Evolutionary conservation across 2,888 invertebrate species (phyloP).

Genomic region (Sphaerophoria rueppellii): DNA sequence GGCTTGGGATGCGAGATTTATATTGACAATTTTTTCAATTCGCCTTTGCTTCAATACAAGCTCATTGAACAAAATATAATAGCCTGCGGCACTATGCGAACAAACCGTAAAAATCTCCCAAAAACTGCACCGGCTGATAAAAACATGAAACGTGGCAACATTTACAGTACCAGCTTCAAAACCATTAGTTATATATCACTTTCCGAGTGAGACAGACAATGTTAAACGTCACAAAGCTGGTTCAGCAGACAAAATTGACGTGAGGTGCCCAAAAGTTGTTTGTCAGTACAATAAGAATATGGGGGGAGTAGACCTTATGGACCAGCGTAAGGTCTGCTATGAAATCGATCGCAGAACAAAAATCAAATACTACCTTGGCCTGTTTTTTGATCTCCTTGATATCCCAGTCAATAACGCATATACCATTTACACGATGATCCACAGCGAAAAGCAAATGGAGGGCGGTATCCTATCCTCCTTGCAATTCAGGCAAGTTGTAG

Average conservation of each 20-base stretch:
- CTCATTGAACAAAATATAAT: not conserved
- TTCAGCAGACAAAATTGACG: conserved; percentile 41
- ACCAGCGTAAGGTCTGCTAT: conserved; percentile 56
- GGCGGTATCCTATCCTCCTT: no score
- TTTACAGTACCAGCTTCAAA: no score
- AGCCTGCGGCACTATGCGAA: not conserved
- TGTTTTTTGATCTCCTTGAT: conserved; percentile 34
- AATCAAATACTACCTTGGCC: conserved; percentile 44
- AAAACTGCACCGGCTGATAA: no score
- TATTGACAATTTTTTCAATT: conserved; percentile 17
- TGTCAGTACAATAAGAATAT: conserved; percentile 29
- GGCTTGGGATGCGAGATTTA: conserved; percentile 18
- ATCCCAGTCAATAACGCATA: no score
- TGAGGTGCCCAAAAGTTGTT: conserved; percentile 39
- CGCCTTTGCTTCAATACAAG: not conserved
- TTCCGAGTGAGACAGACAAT: no score
- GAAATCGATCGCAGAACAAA: conserved; percentile 48
- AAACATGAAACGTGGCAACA: not conserved
- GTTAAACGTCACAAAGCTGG: conserved; percentile 5
- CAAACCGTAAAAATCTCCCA: not conserved
- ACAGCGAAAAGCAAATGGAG: no score
- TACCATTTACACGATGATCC: no score
- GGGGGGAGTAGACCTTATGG: conserved; percentile 48
- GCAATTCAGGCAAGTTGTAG: no score
- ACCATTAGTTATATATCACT: no score